phyloP scores from a whole-genome alignment of 2,888 invertebrate genomes.

The Spodoptera exigua region DNA sequence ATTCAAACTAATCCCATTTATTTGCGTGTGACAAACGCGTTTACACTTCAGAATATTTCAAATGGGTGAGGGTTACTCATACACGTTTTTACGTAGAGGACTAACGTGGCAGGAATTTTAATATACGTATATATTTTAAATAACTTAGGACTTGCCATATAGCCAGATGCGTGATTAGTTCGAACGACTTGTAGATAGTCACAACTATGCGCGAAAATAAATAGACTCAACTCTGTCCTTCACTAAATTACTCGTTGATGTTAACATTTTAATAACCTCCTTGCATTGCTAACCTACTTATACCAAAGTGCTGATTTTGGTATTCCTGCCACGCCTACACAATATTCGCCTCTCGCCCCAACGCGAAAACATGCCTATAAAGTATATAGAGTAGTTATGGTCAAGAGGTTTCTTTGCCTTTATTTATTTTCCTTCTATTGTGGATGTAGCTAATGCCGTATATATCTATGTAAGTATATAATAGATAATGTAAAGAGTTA shows the following conservation, averaged over 20 bases:
- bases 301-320: constrained; percentile 32
- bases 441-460: too few relatives aligned
- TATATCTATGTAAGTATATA: too few relatives aligned
- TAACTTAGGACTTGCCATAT: too few relatives aligned
- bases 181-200: neutral
- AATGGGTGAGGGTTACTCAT: constrained; percentile 14
- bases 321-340: constrained; percentile 38
- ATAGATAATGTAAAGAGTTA: too few relatives aligned
- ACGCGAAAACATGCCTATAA: constrained; percentile 28
- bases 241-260: too few relatives aligned
- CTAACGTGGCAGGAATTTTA: constrained; percentile 25
- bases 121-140: constrained; percentile 5
- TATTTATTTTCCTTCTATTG: constrained; percentile 30
- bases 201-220: constrained; percentile 14
- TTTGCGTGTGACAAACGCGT: constrained; percentile 44
- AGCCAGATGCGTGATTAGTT: too few relatives aligned
- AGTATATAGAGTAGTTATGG: constrained; percentile 20
- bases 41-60: constrained; percentile 41
- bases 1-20: constrained; percentile 40
- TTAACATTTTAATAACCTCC: constrained; percentile 32
- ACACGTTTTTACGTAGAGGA: constrained; percentile 10
- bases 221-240: constrained; percentile 18
- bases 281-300: constrained; percentile 47
- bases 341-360: constrained; percentile 24
- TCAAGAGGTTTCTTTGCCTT: constrained; percentile 28